Conservation (phyloP, 2,888 invertebrate genomes). For the Drosophila anceps region DNA sequence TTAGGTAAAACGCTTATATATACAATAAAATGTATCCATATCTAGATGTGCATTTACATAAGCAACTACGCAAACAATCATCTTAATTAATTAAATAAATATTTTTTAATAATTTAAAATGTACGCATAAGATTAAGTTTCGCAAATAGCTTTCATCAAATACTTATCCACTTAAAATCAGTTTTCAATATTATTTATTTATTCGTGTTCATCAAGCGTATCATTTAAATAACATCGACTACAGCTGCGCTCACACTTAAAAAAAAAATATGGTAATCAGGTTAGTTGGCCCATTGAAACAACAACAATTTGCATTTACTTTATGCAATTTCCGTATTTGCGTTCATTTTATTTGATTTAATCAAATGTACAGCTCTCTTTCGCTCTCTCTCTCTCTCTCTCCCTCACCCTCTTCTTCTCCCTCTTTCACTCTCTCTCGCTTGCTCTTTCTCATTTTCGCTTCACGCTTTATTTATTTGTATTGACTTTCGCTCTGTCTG, state of each 20-base stretch:
- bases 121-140: not conserved
- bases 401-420: constrained; percentile 15
- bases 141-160: not conserved
- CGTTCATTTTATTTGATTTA: constrained; percentile 70
- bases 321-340: constrained; percentile 72
- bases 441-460: constrained; percentile 29
- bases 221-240: constrained; percentile 15
- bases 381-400: constrained; percentile 13
- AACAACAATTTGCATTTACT: constrained; percentile 56
- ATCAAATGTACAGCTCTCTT: constrained; percentile 58
- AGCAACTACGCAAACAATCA: not conserved
- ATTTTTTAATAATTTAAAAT: not conserved
- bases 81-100: not conserved
- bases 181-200: constrained; percentile 8
- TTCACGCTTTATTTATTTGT: constrained; percentile 72
- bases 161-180: not conserved
- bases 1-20: not conserved
- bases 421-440: constrained; percentile 3
- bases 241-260: not conserved
- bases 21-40: not conserved
- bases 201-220: constrained; percentile 1
- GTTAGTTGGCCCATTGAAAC: constrained; percentile 43
- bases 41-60: not conserved
- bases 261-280: constrained; percentile 35
- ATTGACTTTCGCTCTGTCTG: constrained; percentile 68